Evolutionary conservation across 2,113 vertebrate species (phyloP).

Genomic region (Zosterops borbonicus): DNA sequence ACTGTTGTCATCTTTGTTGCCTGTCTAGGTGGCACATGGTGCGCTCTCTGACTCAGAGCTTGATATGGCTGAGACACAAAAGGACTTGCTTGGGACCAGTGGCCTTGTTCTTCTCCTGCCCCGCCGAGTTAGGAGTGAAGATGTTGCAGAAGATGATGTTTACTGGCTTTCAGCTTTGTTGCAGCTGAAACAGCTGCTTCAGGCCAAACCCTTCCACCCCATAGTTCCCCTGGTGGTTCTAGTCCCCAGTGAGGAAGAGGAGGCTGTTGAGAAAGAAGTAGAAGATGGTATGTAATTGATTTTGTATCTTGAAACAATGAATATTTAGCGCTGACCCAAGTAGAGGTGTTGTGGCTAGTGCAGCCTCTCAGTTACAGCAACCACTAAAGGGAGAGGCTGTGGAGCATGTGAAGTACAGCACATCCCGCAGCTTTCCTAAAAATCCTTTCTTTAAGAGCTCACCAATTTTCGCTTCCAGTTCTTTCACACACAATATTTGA

Average conservation of each 20-base stretch:
- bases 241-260: conserved; percentile 67
- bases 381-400: neutral
- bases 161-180: conserved; percentile 87
- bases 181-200: conserved; percentile 89
- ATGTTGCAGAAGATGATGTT: conserved; percentile 75
- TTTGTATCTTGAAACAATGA: neutral
- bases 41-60: conserved; percentile 74
- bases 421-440: neutral
- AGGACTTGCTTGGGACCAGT: conserved; percentile 84
- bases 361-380: neutral
- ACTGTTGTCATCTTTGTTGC: neutral
- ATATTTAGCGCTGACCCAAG: neutral
- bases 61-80: conserved; percentile 74
- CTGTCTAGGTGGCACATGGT: conserved; percentile 78
- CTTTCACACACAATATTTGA: neutral
- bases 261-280: conserved; percentile 38
- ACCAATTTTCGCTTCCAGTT: neutral
- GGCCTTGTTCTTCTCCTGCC: conserved; percentile 88
- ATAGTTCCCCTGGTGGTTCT: conserved; percentile 84
- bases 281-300: conserved; percentile 65
- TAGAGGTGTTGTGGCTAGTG: neutral
- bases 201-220: conserved; percentile 84
- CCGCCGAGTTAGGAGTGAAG: conserved; percentile 30
- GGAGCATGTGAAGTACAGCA: neutral
- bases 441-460: neutral